phyloP scores from a whole-genome alignment of 2,113 vertebrate genomes.

The Prunella himalayana region DNA sequence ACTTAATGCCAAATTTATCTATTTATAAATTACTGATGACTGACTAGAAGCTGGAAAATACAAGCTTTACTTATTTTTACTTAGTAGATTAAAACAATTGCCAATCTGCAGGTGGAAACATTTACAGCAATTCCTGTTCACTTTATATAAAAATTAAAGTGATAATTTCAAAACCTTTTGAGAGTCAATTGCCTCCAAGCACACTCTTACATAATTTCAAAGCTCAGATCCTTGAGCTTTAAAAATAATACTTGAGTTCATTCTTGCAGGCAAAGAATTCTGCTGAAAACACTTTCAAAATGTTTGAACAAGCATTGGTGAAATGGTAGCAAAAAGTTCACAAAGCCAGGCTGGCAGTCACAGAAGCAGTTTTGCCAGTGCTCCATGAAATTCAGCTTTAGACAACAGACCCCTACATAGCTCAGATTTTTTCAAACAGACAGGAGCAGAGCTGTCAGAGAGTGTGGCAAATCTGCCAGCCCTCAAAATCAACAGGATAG shows the following conservation, averaged over 20 bases:
- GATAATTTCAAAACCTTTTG: slow-evolving; percentile 28
- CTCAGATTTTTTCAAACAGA: slow-evolving; percentile 39
- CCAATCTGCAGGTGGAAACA: slow-evolving; percentile 1
- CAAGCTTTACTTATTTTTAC: background rate
- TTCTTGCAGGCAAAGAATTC: background rate
- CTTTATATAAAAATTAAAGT: slow-evolving; percentile 24
- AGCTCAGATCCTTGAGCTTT: slow-evolving; percentile 17
- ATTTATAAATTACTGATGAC: background rate
- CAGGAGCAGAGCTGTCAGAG: background rate
- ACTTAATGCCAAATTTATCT: background rate
- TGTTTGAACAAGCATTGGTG: background rate
- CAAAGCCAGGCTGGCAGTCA: slow-evolving; percentile 7
- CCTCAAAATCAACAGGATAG: background rate
- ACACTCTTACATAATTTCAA: slow-evolving; percentile 5
- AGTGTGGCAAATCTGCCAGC: background rate
- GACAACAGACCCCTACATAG: slow-evolving; percentile 19
- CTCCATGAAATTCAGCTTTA: slow-evolving; percentile 20
- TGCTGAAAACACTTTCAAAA: background rate
- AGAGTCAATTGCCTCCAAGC: slow-evolving; percentile 16
- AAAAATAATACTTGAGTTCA: slow-evolving; percentile 34
- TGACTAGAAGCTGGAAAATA: background rate
- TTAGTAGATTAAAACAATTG: slow-evolving; percentile 26
- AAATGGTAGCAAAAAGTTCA: slow-evolving; percentile 46
- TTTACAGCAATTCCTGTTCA: background rate
- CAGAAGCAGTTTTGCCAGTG: slow-evolving; percentile 30